Conservation (phyloP, 92 coral and sea anemone genomes). For the Phymanthus crucifer region DNA sequence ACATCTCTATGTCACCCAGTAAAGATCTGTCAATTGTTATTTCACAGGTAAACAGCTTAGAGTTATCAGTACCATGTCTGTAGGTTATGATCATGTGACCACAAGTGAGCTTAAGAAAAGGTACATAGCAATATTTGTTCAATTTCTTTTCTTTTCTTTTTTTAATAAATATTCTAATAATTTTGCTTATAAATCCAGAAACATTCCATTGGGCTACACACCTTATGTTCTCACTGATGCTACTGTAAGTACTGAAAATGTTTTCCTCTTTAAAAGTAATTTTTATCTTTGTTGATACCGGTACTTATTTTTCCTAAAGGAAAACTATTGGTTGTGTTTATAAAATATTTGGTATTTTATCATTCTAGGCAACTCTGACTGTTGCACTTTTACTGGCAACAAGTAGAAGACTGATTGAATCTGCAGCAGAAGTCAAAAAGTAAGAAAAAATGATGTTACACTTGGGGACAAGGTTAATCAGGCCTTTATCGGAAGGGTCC, state of each 20-base stretch:
- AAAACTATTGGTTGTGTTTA: too few species aligned
- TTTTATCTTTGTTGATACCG: too few species aligned
- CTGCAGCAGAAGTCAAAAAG: conserved; percentile 91
- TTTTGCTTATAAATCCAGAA: conserved; percentile 33
- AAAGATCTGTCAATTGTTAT: too few species aligned
- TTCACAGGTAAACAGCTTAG: conserved; percentile 58
- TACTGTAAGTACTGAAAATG: conserved; percentile 57
- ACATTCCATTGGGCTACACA: conserved; percentile 71
- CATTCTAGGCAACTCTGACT: conserved; percentile 77
- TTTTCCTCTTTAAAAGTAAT: not conserved
- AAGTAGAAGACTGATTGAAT: conserved; percentile 80
- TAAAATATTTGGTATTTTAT: not conserved
- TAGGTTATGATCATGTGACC: conserved; percentile 75
- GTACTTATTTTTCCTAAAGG: too few species aligned
- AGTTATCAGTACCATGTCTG: conserved; percentile 96
- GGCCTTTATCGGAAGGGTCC: too few species aligned
- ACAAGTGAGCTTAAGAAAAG: conserved; percentile 40
- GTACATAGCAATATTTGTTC: not conserved
- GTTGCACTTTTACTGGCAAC: conserved; percentile 83
- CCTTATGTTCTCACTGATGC: conserved; percentile 91
- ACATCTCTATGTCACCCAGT: too few species aligned
- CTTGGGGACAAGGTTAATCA: too few species aligned
- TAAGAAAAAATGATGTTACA: not conserved
- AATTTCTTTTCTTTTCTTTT: not conserved
- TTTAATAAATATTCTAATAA: not conserved